Percentiles rank a stretch among this genome's conserved stretches.
phyloP scores from a whole-genome alignment of 2,888 invertebrate species.

The Lomographa bimaculata region DNA sequence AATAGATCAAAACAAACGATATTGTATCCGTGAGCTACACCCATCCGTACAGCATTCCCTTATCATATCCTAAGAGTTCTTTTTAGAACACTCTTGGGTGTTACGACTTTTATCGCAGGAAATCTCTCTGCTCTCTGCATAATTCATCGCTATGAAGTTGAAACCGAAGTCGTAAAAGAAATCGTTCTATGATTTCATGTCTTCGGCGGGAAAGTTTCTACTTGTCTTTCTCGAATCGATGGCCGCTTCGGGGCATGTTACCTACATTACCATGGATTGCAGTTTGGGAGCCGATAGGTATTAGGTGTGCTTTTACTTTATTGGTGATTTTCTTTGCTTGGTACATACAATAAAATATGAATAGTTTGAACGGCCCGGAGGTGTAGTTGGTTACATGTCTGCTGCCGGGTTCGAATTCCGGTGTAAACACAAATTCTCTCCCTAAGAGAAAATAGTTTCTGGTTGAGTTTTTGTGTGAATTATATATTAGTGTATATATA shows the following conservation, averaged over 20 bases:
- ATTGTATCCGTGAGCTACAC: conserved; percentile 24
- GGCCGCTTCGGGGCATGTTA: conserved; percentile 53
- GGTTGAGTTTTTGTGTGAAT: too few species aligned
- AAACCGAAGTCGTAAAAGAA: conserved; percentile 83
- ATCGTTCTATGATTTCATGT: conserved; percentile 83
- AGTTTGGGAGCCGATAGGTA: conserved; percentile 34
- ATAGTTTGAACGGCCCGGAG: too few species aligned
- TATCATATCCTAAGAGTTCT: conserved; percentile 68
- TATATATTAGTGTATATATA: too few species aligned
- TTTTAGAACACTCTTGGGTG: conserved; percentile 77
- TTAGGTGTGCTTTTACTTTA: conserved; percentile 19
- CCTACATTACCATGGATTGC: conserved; percentile 48
- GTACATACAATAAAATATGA: too few species aligned
- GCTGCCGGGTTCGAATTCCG: too few species aligned
- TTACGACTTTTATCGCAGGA: conserved; percentile 80
- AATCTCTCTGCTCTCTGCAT: conserved; percentile 82
- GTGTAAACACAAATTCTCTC: too few species aligned
- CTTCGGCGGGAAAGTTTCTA: conserved; percentile 75
- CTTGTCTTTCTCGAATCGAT: conserved; percentile 73
- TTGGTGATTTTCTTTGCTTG: too few species aligned
- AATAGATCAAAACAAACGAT: conserved; percentile 31
- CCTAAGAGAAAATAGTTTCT: too few species aligned
- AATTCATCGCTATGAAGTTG: conserved; percentile 83
- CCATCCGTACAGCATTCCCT: conserved; percentile 34
- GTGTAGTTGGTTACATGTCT: too few species aligned